Conservation (phyloP, 2,888 invertebrate species). For the Hypena proboscidalis region DNA sequence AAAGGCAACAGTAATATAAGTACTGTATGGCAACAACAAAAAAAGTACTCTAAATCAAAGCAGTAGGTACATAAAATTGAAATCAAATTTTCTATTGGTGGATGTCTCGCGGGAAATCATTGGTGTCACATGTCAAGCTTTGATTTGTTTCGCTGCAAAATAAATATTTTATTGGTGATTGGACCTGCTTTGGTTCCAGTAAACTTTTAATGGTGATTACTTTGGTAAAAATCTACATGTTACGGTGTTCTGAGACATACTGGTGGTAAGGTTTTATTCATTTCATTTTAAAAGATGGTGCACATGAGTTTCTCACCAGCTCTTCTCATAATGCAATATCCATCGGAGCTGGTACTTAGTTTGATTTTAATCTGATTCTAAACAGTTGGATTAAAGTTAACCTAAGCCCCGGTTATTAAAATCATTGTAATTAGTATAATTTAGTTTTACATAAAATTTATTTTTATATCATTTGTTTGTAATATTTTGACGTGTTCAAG, state of each 20-base stretch:
- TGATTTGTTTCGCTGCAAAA: conserved; percentile 63
- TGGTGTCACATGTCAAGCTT: conserved; percentile 50
- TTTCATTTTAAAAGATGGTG: too few relatives aligned
- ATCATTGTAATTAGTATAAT: too few relatives aligned
- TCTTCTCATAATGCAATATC: too few relatives aligned
- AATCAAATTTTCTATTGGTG: conserved; percentile 62
- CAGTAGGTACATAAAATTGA: conserved; percentile 57
- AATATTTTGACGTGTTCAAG: too few relatives aligned
- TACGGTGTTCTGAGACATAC: not conserved
- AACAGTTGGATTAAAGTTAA: too few relatives aligned
- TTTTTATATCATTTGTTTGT: too few relatives aligned
- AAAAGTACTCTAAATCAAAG: conserved; percentile 48
- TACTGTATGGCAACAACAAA: conserved; percentile 12
- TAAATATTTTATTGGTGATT: conserved; percentile 68
- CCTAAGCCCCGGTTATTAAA: too few relatives aligned
- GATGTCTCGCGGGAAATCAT: conserved; percentile 69
- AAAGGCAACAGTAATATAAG: not conserved
- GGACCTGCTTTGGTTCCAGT: conserved; percentile 53
- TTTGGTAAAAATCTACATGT: conserved; percentile 14
- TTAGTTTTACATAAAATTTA: too few relatives aligned
- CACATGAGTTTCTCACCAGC: too few relatives aligned
- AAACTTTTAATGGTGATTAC: conserved; percentile 59
- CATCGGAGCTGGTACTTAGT: too few relatives aligned
- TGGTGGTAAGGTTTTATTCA: not conserved
- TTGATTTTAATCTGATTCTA: too few relatives aligned